These are phyloP conservation scores for Cheilosia pagana DNA, from an alignment of 2,888 invertebrate species.

Conservation along the genomic window DNA sequence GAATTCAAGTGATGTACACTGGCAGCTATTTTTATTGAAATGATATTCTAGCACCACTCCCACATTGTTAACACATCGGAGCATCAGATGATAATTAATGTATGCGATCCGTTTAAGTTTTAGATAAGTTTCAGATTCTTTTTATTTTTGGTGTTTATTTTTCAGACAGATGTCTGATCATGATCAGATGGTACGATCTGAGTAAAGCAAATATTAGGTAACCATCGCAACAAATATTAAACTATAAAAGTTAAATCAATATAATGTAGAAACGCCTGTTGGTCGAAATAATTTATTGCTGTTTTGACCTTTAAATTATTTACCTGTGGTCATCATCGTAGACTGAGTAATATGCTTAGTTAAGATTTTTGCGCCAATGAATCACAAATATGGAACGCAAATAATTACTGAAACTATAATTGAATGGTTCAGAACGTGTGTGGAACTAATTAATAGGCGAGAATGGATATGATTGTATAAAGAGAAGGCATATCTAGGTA, in stretches of 20 bases:
- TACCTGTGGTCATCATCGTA: slow-evolving; percentile 6
- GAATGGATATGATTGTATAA: background rate
- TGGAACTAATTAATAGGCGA: slow-evolving; percentile 3
- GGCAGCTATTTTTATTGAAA: background rate
- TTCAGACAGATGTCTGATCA: background rate
- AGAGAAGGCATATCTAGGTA: background rate
- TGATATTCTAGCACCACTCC: background rate
- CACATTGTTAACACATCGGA: background rate
- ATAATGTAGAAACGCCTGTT: slow-evolving; percentile 23
- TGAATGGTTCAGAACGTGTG: background rate
- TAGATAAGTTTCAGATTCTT: background rate
- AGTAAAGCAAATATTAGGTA: slow-evolving; percentile 30
- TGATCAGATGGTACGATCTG: background rate
- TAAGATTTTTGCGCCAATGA: slow-evolving; percentile 6
- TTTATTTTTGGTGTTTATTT: background rate
- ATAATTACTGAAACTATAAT: background rate
- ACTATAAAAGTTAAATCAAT: slow-evolving; percentile 17
- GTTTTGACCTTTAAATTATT: slow-evolving; percentile 41
- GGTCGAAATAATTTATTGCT: slow-evolving; percentile 43
- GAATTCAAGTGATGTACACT: no score
- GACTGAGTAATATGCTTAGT: slow-evolving; percentile 7
- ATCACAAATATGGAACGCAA: slow-evolving; percentile 13
- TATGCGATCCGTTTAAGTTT: background rate
- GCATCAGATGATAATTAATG: background rate
- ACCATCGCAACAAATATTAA: slow-evolving; percentile 25